A percentile compares a stretch with the other conserved stretches of the same genome.
These are phyloP conservation scores for Oceanodroma leucorhoa DNA, from an alignment of 2,797 vertebrate species.

Conservation along the genomic window DNA sequence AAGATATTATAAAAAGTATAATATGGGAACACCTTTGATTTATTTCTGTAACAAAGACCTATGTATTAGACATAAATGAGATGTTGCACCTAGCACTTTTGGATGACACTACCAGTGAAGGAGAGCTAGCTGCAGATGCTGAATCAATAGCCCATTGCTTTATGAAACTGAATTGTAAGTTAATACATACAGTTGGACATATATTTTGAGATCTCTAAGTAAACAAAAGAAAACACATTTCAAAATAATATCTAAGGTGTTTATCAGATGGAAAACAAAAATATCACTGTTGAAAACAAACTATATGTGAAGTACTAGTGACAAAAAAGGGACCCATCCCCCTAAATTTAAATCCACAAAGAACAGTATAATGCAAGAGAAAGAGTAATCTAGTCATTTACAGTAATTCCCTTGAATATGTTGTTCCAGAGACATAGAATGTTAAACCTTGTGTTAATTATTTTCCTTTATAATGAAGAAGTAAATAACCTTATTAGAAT, in stretches of 20 bases:
- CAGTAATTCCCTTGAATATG: slow-evolving; percentile 9
- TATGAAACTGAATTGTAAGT: background rate
- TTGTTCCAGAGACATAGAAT: slow-evolving; percentile 6
- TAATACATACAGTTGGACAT: background rate
- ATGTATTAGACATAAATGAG: background rate
- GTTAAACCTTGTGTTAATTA: slow-evolving; percentile 53
- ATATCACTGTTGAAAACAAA: background rate
- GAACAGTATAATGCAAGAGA: background rate
- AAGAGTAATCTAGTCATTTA: slow-evolving; percentile 1
- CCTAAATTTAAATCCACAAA: background rate
- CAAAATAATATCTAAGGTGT: background rate
- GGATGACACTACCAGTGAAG: background rate
- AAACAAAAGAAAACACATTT: background rate
- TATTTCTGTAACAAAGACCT: slow-evolving; percentile 1
- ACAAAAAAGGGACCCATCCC: fast-evolving
- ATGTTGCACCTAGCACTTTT: background rate
- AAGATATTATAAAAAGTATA: background rate
- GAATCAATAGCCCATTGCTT: background rate
- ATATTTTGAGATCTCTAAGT: background rate
- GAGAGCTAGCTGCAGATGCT: background rate
- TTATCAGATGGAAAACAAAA: background rate
- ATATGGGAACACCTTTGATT: background rate
- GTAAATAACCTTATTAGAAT: slow-evolving; percentile 45
- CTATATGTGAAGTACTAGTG: background rate
- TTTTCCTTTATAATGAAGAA: slow-evolving; percentile 63